Evolutionary conservation across 2,888 invertebrate species (phyloP).

Genomic region (Hydrotaea diabolus): DNA sequence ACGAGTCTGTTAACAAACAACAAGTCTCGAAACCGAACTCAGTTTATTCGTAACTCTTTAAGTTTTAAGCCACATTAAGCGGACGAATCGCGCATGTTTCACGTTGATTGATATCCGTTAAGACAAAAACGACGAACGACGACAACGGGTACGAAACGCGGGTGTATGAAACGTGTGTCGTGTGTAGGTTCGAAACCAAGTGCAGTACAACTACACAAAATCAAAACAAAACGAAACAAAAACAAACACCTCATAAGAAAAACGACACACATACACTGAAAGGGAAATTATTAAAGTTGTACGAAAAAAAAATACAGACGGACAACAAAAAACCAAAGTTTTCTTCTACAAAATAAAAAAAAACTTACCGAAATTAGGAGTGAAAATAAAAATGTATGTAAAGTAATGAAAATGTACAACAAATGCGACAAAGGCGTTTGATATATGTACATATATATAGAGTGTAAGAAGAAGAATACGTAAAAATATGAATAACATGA

Average conservation of each 20-base stretch:
- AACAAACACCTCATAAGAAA: not conserved
- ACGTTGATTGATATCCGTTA: conserved; percentile 50
- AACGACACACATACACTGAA: conserved; percentile 19
- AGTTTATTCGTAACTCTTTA: conserved; percentile 66
- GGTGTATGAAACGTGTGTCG: not conserved
- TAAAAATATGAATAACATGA: not conserved
- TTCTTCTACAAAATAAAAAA: conserved; percentile 11
- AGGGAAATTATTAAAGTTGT: not conserved
- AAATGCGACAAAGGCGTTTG: not conserved
- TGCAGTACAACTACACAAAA: conserved; percentile 1
- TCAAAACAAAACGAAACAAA: conserved; percentile 20
- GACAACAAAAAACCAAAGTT: conserved; percentile 9
- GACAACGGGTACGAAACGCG: conserved; percentile 33
- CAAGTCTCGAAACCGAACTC: conserved; percentile 37
- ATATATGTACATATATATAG: not conserved
- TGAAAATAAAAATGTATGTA: not conserved
- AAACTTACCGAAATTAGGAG: too few relatives aligned
- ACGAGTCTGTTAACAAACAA: not conserved
- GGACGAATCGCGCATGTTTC: conserved; percentile 51
- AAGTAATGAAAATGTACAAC: conserved; percentile 14
- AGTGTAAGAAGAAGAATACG: not conserved
- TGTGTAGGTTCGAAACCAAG: conserved; percentile 26
- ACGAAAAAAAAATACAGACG: not conserved
- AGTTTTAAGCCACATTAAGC: conserved; percentile 66
- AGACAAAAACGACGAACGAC: conserved; percentile 43